These are phyloP conservation scores for Sesamia nonagrioides DNA, from an alignment of 1,140 invertebrate species.

Conservation along the genomic window DNA sequence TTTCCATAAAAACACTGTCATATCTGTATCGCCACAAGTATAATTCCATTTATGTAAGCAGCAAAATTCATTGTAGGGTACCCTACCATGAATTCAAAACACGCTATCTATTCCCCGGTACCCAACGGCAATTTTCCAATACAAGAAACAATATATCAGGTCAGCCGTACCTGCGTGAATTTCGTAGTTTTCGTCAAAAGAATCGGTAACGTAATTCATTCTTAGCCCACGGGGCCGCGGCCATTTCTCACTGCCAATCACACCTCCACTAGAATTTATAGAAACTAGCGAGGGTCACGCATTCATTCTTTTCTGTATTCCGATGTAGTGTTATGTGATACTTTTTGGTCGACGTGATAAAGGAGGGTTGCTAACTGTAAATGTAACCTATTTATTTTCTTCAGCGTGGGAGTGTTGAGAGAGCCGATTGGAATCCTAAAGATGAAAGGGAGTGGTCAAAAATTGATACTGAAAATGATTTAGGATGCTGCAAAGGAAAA, in stretches of 20 bases:
- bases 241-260: conserved; percentile 53
- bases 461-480: neutral
- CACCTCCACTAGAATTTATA: conserved; percentile 36
- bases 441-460: too few species aligned
- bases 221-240: conserved; percentile 12
- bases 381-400: conserved; percentile 21
- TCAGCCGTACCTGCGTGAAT: conserved; percentile 5
- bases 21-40: too few species aligned
- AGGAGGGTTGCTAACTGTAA: neutral
- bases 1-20: too few species aligned
- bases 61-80: neutral
- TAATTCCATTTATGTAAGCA: neutral
- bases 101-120: conserved; percentile 10
- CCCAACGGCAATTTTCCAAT: conserved; percentile 44
- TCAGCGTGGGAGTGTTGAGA: neutral
- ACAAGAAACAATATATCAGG: conserved; percentile 45
- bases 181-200: conserved; percentile 44
- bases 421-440: too few species aligned
- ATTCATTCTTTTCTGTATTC: conserved; percentile 36
- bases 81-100: conserved; percentile 14
- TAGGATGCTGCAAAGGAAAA: too few species aligned
- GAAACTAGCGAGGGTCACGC: conserved; percentile 14
- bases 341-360: conserved; percentile 19
- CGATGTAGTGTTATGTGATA: conserved; percentile 21
- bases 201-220: conserved; percentile 42